Evolutionary conservation across 2,888 invertebrate species (phyloP).

Genomic region (Heliothis peltigera): DNA sequence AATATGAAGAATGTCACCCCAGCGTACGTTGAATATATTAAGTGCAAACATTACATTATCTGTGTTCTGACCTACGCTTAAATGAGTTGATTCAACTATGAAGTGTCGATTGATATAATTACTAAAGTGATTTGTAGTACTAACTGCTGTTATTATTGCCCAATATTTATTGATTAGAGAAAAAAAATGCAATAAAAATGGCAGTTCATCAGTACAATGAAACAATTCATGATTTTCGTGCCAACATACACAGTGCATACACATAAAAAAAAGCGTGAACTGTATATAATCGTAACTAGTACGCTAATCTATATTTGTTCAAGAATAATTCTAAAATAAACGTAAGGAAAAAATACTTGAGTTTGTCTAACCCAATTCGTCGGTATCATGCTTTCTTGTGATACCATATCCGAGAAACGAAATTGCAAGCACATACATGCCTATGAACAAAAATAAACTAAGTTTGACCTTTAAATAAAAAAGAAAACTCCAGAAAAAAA

Average conservation of each 20-base stretch:
- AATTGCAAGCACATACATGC: constrained; percentile 82
- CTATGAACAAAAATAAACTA: constrained; percentile 73
- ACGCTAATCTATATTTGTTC: constrained; percentile 34
- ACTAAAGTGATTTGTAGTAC: constrained; percentile 32
- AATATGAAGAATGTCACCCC: constrained; percentile 46
- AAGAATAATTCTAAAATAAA: constrained; percentile 46
- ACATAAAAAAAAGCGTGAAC: constrained; percentile 50
- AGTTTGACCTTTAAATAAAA: no score
- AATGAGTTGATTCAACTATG: constrained; percentile 54
- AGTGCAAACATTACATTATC: constrained; percentile 55
- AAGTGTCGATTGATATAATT: constrained; percentile 28
- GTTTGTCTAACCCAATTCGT: constrained; percentile 81
- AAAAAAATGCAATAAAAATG: constrained; percentile 34
- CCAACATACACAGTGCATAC: constrained; percentile 36
- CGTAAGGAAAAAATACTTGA: constrained; percentile 35
- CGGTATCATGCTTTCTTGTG: constrained; percentile 78
- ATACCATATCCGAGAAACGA: constrained; percentile 81
- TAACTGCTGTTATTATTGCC: constrained; percentile 40
- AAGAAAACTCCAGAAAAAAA: no score
- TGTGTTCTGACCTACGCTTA: constrained; percentile 49
- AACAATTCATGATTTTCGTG: constrained; percentile 32
- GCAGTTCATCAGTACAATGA: constrained; percentile 10
- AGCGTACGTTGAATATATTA: constrained; percentile 31
- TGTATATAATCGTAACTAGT: constrained; percentile 32
- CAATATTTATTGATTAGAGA: constrained; percentile 31